Evolutionary conservation across 2,113 vertebrate species (phyloP).

Genomic region (Peromyscus leucopus): DNA sequence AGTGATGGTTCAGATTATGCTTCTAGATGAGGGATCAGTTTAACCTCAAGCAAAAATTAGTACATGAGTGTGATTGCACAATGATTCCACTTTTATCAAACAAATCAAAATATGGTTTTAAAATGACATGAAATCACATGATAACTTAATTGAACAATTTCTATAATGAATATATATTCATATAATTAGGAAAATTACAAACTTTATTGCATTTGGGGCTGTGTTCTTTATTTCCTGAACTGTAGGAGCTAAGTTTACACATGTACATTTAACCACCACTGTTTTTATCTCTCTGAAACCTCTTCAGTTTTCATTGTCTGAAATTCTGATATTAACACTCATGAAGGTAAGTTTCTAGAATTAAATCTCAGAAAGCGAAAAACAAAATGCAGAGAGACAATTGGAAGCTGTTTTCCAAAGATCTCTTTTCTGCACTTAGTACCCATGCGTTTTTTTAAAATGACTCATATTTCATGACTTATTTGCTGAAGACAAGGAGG

Average conservation of each 20-base stretch:
- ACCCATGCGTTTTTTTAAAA: background rate
- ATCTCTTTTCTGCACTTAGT: background rate
- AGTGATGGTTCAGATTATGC: background rate
- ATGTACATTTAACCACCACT: too few relatives aligned
- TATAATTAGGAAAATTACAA: background rate
- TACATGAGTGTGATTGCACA: background rate
- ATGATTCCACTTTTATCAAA: background rate
- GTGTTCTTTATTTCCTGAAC: background rate
- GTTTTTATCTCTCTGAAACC: background rate
- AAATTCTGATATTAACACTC: background rate
- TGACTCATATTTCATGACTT: background rate
- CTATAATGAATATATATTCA: background rate
- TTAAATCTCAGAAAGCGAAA: background rate
- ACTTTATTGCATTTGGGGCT: background rate
- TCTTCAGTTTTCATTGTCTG: background rate
- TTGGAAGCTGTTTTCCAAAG: background rate
- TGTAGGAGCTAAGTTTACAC: background rate
- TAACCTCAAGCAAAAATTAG: background rate
- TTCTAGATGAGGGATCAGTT: background rate
- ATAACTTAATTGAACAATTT: background rate
- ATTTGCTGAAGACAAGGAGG: background rate
- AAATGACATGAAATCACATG: background rate
- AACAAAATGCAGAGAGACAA: background rate
- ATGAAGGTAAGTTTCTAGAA: background rate
- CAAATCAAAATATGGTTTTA: background rate